A percentile compares a stretch with the other conserved stretches of the same genome.
phyloP scores from a whole-genome alignment of 2,797 vertebrate species.

The Denticeps clupeoides region DNA sequence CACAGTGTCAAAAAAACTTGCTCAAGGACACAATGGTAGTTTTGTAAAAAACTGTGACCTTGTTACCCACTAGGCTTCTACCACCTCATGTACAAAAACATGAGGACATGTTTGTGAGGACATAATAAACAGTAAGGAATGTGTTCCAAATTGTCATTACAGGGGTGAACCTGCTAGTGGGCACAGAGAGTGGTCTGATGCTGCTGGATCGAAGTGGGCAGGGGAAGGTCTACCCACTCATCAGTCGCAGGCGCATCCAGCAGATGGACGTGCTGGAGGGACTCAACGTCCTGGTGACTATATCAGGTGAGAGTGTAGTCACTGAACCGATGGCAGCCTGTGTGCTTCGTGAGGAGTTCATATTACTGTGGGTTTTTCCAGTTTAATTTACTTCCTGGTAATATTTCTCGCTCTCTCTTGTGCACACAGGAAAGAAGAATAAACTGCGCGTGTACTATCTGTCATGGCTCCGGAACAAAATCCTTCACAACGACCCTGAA shows the following conservation, averaged over 20 bases:
- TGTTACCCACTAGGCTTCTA: too few relatives aligned
- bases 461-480: constrained; percentile 88
- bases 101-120: too few relatives aligned
- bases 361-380: not conserved
- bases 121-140: too few relatives aligned
- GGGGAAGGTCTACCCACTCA: constrained; percentile 78
- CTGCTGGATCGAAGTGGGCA: constrained; percentile 76
- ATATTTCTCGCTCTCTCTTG: not conserved
- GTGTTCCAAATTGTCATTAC: not conserved
- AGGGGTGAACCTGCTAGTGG: constrained; percentile 83
- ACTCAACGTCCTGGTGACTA: constrained; percentile 78
- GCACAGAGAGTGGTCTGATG: constrained; percentile 78
- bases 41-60: too few relatives aligned
- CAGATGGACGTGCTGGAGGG: constrained; percentile 85
- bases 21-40: too few relatives aligned
- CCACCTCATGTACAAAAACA: too few relatives aligned
- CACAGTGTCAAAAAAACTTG: too few relatives aligned
- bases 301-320: constrained; percentile 57
- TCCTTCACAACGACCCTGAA: constrained; percentile 84
- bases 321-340: too few relatives aligned
- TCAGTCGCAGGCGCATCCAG: constrained; percentile 75
- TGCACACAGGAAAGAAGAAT: constrained; percentile 71
- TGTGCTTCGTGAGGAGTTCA: too few relatives aligned
- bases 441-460: constrained; percentile 85
- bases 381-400: not conserved